A percentile compares a stretch with the other conserved stretches of the same genome.
Conservation (phyloP, 1,140 invertebrate genomes). For the Bemisia tabaci region DNA sequence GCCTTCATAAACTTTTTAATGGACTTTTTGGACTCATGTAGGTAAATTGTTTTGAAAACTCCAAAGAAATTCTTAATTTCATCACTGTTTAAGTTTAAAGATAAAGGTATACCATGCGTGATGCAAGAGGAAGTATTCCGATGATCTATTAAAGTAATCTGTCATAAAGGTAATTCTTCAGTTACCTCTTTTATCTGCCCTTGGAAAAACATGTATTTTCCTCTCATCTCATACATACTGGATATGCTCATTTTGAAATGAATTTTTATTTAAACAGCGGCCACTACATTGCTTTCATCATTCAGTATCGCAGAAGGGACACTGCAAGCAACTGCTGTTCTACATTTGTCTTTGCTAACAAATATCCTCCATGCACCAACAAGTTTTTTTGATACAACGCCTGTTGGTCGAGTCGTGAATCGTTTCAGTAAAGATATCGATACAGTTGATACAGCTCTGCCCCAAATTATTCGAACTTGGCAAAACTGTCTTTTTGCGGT, state of each 20-base stretch:
- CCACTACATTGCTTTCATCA: constrained; percentile 13
- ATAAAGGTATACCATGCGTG: too few relatives aligned
- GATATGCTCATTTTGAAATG: not conserved
- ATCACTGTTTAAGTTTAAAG: not conserved
- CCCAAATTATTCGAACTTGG: constrained; percentile 31
- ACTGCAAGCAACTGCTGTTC: constrained; percentile 50
- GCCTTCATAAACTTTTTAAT: not conserved
- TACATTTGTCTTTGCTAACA: constrained; percentile 60
- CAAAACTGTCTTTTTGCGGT: constrained; percentile 36
- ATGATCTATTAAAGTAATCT: too few relatives aligned
- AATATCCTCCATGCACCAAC: constrained; percentile 59
- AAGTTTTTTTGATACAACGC: constrained; percentile 80
- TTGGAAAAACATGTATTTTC: too few relatives aligned
- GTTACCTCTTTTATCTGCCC: too few relatives aligned
- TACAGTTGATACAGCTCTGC: constrained; percentile 55
- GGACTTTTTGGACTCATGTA: not conserved
- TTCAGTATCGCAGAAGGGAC: constrained; percentile 26
- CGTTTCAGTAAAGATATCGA: constrained; percentile 58
- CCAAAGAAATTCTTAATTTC: not conserved
- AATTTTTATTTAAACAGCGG: constrained; percentile 11
- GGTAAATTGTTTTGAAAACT: not conserved
- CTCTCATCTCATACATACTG: too few relatives aligned
- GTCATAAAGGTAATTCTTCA: too few relatives aligned
- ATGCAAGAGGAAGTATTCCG: too few relatives aligned
- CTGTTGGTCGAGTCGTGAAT: constrained; percentile 69